Base-by-base conservation (phyloP, 2,113 vertebrate genomes). In the Copsychus sechellarum region DNA sequence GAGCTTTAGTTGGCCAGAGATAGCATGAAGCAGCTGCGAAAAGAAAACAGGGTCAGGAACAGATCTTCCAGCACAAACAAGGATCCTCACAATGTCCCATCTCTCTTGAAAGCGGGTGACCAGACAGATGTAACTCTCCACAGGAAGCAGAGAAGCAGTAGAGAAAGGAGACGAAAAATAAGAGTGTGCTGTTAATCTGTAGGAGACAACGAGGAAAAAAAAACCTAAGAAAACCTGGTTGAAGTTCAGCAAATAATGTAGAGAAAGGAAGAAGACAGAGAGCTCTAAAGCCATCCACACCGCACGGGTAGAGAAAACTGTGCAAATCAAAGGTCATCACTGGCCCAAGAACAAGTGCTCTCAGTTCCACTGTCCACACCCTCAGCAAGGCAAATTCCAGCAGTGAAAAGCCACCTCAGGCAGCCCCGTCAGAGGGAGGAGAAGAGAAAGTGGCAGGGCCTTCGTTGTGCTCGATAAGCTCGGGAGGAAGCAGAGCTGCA, bases 141-240 rank as follows among this genome's bases (percentile, higher is more conserved):
- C 5, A 24, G 0, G 0, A 77, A 28, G 17, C 0, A 58, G 6
- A 80, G 16, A 33, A 77, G 43, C 17, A n/a, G 24, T 2, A 48
- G 12, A 76, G 25, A 88, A 88, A 83, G 18, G 4, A 48, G 11
- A 33, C 31, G 47, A 40, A 47, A 64, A 74, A 11, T 13, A 65
- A 26, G 69, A 42, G 21, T 23, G 73, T 47, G 69, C 7, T 53
- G 7, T 11, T 70, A 50, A 50, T n/a, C 33, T 17, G 24, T 12
- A 50, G 20, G 8, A 73, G 9, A 31, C 16, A 76, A 34, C 4
- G 6, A 34, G 43, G 12, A 1, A 17, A 23, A 48, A 9, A 14
- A 19, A 31, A 21, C 2, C 15, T 21, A 17, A 20, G 4, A 50
- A 66, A 34, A 21, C 12, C 5, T 17, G 18, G 13, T 2, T 71